Conservation (phyloP, 2,797 vertebrate species). For the Notoglanidium macrostoma region DNA sequence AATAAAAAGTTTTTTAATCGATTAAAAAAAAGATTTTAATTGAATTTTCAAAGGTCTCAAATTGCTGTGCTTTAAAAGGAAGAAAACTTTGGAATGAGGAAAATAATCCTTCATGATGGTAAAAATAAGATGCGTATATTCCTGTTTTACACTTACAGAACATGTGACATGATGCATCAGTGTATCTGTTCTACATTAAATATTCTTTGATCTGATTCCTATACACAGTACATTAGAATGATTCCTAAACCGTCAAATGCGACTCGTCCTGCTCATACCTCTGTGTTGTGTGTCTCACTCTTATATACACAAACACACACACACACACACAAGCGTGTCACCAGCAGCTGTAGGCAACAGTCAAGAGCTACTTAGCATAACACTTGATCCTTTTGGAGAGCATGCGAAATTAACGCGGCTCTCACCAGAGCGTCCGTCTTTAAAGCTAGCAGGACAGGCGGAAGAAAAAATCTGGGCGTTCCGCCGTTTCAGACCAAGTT, state of each 20-base stretch:
- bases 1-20: not conserved
- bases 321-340: conserved; percentile 35
- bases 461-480: not conserved
- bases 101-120: not conserved
- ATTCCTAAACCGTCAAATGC: not conserved
- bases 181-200: not conserved
- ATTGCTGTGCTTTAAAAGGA: not conserved
- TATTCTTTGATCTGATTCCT: not conserved
- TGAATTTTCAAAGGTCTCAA: not conserved
- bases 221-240: not conserved
- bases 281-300: not conserved
- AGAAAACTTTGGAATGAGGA: not conserved
- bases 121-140: not conserved
- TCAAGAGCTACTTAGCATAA: conserved; percentile 53
- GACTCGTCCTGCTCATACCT: not conserved
- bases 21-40: not conserved
- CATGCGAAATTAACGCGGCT: conserved; percentile 35
- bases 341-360: conserved; percentile 48
- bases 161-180: not conserved
- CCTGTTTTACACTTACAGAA: not conserved
- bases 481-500: not conserved
- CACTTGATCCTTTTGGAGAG: conserved; percentile 51
- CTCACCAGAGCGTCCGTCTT: not conserved
- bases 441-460: not conserved
- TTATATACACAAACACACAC: conserved; percentile 41